These are phyloP conservation scores for Merodon equestris DNA, from an alignment of 2,888 invertebrate species.

Conservation along the genomic window DNA sequence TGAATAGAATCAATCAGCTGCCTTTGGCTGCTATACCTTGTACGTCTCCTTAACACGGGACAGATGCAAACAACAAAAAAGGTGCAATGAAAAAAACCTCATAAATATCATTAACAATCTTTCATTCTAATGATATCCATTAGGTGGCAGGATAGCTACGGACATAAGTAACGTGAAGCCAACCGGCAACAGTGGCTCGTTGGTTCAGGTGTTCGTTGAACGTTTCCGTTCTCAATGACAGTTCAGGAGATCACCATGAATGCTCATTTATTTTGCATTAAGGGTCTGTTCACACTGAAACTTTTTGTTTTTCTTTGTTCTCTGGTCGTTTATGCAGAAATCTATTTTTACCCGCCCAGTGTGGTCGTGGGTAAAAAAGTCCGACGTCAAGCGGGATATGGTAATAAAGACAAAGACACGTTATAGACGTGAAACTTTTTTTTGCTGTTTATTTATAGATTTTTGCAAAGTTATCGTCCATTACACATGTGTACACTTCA, in stretches of 20 bases:
- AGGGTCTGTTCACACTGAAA: slow-evolving; percentile 29
- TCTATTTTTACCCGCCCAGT: slow-evolving; percentile 63
- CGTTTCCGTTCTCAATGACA: not conserved
- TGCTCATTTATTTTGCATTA: slow-evolving; percentile 61
- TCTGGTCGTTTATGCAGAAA: slow-evolving; percentile 8
- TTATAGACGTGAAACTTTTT: no score
- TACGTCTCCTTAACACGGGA: not conserved
- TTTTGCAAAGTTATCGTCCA: not conserved
- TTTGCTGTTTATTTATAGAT: not conserved
- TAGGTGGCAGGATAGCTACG: not conserved
- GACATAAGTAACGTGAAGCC: no score
- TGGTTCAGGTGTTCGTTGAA: not conserved
- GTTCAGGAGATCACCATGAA: slow-evolving; percentile 19
- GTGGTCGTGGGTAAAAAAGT: no score
- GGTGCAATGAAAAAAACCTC: slow-evolving; percentile 34
- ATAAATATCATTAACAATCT: slow-evolving; percentile 36
- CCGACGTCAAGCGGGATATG: no score
- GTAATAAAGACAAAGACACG: no score
- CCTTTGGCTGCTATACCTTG: slow-evolving; percentile 21
- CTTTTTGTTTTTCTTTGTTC: not conserved
- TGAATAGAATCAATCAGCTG: slow-evolving; percentile 62
- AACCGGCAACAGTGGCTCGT: slow-evolving; percentile 27
- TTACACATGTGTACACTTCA: no score
- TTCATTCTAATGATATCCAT: slow-evolving; percentile 49
- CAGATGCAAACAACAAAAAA: no score